Conservation (phyloP, 2,113 vertebrate species). For the Aspidoscelis tigris region DNA sequence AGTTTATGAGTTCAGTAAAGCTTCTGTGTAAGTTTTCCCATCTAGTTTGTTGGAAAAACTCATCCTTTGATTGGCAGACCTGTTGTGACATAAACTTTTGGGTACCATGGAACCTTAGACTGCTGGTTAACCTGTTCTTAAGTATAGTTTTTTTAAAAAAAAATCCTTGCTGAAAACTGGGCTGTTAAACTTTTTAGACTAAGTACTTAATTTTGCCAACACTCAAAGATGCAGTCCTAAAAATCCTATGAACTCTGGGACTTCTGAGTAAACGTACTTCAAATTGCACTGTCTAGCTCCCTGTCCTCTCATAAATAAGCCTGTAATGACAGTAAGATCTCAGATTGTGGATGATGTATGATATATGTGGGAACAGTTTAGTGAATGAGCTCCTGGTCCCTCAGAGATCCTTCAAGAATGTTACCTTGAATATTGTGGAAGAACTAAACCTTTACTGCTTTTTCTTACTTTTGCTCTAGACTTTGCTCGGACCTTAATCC, state of each 20-base stretch:
- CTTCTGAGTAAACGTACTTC: not conserved
- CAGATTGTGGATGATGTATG: no score
- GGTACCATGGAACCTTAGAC: not conserved
- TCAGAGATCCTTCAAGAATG: slow-evolving; percentile 62
- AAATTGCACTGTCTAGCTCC: not conserved
- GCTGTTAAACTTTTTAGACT: no score
- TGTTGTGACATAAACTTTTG: not conserved
- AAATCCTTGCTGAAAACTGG: no score
- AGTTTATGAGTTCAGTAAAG: not conserved
- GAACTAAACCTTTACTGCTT: slow-evolving; percentile 63
- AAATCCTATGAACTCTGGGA: not conserved
- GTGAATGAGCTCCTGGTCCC: no score
- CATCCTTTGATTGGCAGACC: not conserved
- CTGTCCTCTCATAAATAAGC: not conserved
- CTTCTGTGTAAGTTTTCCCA: not conserved
- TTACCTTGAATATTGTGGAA: slow-evolving; percentile 63
- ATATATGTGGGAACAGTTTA: no score
- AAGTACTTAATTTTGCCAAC: not conserved
- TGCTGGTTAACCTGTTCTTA: not conserved
- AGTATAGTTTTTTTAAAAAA: not conserved
- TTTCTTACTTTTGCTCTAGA: slow-evolving; percentile 55
- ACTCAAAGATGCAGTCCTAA: not conserved
- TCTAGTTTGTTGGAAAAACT: not conserved
- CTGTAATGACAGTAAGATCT: not conserved
- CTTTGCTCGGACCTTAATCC: slow-evolving; percentile 6